A percentile compares a stretch with the other conserved stretches of the same genome.
phyloP scores from a whole-genome alignment of 2,888 invertebrate species.

The Lymantria dispar region DNA sequence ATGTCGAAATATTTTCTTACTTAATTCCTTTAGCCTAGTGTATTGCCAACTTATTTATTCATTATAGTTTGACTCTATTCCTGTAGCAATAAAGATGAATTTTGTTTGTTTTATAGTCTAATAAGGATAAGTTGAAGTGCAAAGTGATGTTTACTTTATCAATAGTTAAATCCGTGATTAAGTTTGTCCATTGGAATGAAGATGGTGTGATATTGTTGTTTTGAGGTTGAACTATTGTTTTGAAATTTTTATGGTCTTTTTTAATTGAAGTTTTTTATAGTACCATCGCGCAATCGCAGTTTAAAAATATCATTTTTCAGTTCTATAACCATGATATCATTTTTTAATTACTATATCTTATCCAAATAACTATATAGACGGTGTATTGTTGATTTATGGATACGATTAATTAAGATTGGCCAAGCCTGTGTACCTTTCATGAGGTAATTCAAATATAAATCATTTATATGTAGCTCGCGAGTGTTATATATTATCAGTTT shows the following conservation, averaged over 20 bases:
- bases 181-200: conserved; percentile 38
- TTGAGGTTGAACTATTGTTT: conserved; percentile 38
- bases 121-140: conserved; percentile 17
- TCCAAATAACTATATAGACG: no score
- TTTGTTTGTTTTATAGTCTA: conserved; percentile 10
- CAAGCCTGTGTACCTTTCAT: no score
- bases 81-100: conserved; percentile 19
- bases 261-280: background rate
- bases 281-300: no score
- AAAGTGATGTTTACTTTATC: conserved; percentile 40
- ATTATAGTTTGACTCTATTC: conserved; percentile 16
- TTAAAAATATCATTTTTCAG: no score
- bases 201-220: conserved; percentile 36
- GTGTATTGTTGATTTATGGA: no score
- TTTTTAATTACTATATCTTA: no score
- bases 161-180: conserved; percentile 50
- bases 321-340: no score
- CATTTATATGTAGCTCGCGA: no score
- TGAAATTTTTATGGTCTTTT: conserved; percentile 26
- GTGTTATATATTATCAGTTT: no score
- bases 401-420: no score
- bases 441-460: no score
- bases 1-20: conserved; percentile 38
- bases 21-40: conserved; percentile 29
- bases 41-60: conserved; percentile 8